Base-by-base conservation (phyloP, 2,888 invertebrate genomes). In the Cosmia pyralina region DNA sequence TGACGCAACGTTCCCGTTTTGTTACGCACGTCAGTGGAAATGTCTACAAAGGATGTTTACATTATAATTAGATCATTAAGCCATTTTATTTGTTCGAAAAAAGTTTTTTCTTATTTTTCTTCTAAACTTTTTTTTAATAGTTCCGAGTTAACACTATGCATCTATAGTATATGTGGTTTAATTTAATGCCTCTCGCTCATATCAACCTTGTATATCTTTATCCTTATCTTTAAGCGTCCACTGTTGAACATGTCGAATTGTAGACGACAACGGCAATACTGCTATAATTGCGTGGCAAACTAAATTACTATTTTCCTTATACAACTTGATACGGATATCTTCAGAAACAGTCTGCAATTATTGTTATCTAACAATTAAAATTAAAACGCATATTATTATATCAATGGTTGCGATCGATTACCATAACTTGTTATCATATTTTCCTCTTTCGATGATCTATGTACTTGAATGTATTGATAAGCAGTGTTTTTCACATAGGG, bases 281-380 rank as follows among this genome's bases (percentile, higher is more conserved):
- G 44, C 28, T 38, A 62, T 48, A 66, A 62, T 62, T 13, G 72
- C 50, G 46, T 62, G 38, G 38, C 55, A 52, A 62, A 72, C 6
- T 52, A 52, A 17, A 46, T 34, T 7, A 55, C 57, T 13, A 63
- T 64, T 80, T 66, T 80, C 68, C 80, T 48, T 15, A 58, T 52
- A 73, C 57, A 48, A 38, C n/a, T 70, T 41, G 1, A 2, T 58
- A 22, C 5, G 8, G 58, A 59, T 63, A 75, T 75, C 59, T 81
- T 52, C n/a, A 55, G 13, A 48, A 68, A 52, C 41, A 19, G 11
- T 34, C 38, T 46, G 55, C 50, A 60, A 82, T 69, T 46, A 67
- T 48, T 64, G 34, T 72, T 77, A 58, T 68, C 63, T 38, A 78
- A 82, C 38, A 65, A 38, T 67, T 22, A 58, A 53, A 50, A 70